A percentile compares a stretch with the other conserved stretches of the same genome.
phyloP scores from a whole-genome alignment of 2,888 invertebrate species.

The Diarsia rubi region DNA sequence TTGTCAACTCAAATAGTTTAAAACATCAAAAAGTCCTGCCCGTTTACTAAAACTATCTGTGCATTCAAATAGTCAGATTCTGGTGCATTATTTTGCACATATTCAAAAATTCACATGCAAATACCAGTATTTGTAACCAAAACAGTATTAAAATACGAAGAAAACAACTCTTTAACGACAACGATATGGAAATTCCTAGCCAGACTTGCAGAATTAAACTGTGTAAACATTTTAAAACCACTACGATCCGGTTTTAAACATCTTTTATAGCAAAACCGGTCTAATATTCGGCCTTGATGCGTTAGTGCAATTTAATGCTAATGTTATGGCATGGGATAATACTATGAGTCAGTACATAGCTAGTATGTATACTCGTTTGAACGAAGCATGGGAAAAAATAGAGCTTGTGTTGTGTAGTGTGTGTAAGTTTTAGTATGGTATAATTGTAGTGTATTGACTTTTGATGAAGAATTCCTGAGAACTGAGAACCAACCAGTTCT shows the following conservation, averaged over 20 bases:
- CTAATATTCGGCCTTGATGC: slow-evolving; percentile 59
- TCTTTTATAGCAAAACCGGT: slow-evolving; percentile 52
- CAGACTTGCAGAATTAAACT: not conserved
- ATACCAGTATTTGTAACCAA: not conserved
- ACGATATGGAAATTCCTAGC: slow-evolving; percentile 25
- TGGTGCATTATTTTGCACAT: not conserved
- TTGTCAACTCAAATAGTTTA: not conserved
- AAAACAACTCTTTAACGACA: not conserved
- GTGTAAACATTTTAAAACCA: slow-evolving; percentile 25
- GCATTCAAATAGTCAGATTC: not conserved
- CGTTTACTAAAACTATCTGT: not conserved
- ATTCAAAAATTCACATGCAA: not conserved
- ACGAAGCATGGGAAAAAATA: not conserved
- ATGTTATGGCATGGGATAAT: slow-evolving; percentile 37
- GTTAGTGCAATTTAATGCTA: slow-evolving; percentile 57
- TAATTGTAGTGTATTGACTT: slow-evolving; percentile 24
- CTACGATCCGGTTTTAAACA: slow-evolving; percentile 35
- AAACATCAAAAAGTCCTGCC: not conserved
- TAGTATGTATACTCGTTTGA: slow-evolving; percentile 1
- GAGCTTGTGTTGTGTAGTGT: slow-evolving; percentile 1
- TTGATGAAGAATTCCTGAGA: not conserved
- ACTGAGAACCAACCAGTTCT: not conserved
- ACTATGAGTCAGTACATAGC: slow-evolving; percentile 36
- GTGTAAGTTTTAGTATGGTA: slow-evolving; percentile 24
- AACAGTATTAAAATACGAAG: slow-evolving; percentile 15